Conservation (phyloP, 2,888 invertebrate species). For the Allolobophora icterica region DNA sequence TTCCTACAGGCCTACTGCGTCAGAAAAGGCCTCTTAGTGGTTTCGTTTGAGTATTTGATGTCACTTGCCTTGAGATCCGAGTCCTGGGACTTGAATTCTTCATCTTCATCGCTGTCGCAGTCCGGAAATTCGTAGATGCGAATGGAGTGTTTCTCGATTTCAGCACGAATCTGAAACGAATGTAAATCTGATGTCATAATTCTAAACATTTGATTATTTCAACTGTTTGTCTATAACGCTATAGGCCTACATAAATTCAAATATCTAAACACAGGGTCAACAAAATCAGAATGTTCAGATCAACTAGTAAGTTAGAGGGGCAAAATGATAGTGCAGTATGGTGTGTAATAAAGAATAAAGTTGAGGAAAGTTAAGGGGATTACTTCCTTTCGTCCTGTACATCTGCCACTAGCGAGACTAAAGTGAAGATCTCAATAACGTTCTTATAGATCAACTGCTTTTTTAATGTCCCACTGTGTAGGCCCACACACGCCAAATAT, state of each 20-base stretch:
- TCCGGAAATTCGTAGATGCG: conserved; percentile 93
- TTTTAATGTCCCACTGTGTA: neutral
- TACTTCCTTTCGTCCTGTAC: neutral
- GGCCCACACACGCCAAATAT: too few relatives aligned
- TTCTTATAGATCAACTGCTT: neutral
- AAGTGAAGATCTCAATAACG: neutral
- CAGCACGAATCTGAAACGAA: conserved; percentile 39
- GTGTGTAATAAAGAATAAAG: neutral
- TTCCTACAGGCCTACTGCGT: neutral
- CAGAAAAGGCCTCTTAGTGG: neutral
- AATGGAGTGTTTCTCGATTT: conserved; percentile 74
- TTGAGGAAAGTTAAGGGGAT: neutral
- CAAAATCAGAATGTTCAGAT: neutral
- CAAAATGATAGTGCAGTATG: neutral
- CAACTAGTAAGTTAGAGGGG: neutral
- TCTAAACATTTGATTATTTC: neutral
- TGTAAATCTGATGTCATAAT: neutral
- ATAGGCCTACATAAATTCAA: too few relatives aligned
- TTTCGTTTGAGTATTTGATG: neutral
- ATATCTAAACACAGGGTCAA: neutral
- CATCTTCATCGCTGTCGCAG: conserved; percentile 92
- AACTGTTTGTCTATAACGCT: neutral
- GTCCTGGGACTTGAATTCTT: conserved; percentile 90
- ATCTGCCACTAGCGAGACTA: too few relatives aligned
- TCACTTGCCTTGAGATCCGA: conserved; percentile 79